A percentile compares a stretch with the other conserved stretches of the same genome.
Evolutionary conservation across 2,888 invertebrate species (phyloP).

Genomic region (Lamellibrachia satsuma): DNA sequence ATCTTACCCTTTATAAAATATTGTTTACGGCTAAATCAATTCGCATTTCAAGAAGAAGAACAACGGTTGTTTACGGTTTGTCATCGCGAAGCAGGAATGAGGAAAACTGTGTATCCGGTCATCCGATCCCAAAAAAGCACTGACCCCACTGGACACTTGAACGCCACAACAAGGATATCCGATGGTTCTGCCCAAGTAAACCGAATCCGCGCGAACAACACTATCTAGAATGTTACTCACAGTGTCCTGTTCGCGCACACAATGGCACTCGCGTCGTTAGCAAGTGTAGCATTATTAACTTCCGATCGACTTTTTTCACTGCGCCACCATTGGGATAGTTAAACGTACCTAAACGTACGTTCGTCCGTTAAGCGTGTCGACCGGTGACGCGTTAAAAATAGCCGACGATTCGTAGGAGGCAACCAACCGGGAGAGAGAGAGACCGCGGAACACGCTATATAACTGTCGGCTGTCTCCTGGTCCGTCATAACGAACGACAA

Average conservation of each 20-base stretch:
- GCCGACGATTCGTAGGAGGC: background rate
- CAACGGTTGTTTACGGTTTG: background rate
- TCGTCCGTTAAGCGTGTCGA: background rate
- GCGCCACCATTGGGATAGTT: background rate
- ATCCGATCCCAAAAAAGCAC: too few species aligned
- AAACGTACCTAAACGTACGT: background rate
- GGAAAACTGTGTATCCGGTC: background rate
- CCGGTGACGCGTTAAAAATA: background rate
- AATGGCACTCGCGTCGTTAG: background rate
- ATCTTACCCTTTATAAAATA: background rate
- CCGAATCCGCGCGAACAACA: background rate
- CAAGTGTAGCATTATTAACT: conserved; percentile 10
- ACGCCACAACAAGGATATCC: background rate
- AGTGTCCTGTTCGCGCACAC: background rate
- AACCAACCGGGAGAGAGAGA: background rate
- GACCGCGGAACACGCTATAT: background rate
- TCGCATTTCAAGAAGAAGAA: background rate
- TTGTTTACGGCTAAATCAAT: background rate
- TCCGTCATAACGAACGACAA: background rate
- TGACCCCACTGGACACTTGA: background rate
- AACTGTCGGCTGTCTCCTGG: background rate
- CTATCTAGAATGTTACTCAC: background rate
- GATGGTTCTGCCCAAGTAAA: background rate
- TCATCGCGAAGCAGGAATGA: background rate
- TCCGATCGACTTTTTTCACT: background rate